A percentile compares a stretch with the other conserved stretches of the same genome.
Evolutionary conservation across 2,888 invertebrate species (phyloP).

Genomic region (Leptothorax acervorum): DNA sequence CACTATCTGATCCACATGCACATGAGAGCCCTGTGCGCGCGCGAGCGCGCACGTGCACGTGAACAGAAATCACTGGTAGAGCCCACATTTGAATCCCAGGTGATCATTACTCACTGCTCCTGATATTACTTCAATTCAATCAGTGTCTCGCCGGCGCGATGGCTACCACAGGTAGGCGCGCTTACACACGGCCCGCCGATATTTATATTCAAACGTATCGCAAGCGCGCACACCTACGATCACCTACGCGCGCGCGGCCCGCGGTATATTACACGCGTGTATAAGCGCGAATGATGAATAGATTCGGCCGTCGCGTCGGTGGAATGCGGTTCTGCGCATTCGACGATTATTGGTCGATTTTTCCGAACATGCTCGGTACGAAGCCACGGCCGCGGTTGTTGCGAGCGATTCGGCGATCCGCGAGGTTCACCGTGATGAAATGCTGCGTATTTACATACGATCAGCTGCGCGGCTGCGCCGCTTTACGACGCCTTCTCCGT

Average conservation of each 20-base stretch:
- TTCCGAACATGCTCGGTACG: conserved; percentile 46
- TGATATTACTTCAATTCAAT: conserved; percentile 86
- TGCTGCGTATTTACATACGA: conserved; percentile 44
- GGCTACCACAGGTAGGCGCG: conserved; percentile 60
- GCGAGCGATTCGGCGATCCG: conserved; percentile 13
- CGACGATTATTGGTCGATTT: conserved; percentile 80
- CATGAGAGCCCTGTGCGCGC: conserved; percentile 44
- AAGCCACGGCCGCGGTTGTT: conserved; percentile 34
- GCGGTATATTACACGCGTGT: conserved; percentile 49
- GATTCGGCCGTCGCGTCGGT: conserved; percentile 72
- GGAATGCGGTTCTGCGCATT: conserved; percentile 80
- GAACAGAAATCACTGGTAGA: conserved; percentile 80
- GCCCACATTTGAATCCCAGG: conserved; percentile 83
- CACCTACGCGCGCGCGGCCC: conserved; percentile 50
- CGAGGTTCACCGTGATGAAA: conserved; percentile 23
- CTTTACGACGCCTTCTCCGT: conserved; percentile 1
- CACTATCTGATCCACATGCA: conserved; percentile 85
- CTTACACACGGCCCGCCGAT: conserved; percentile 56
- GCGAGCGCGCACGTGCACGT: conserved; percentile 41
- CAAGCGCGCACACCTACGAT: conserved; percentile 63
- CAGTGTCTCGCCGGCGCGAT: conserved; percentile 84
- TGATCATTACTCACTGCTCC: conserved; percentile 85
- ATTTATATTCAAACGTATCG: conserved; percentile 58
- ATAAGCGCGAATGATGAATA: conserved; percentile 78
- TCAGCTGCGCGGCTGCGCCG: not conserved